These are phyloP conservation scores for Grallaria varia DNA, from an alignment of 2,113 vertebrate species.

Conservation along the genomic window DNA sequence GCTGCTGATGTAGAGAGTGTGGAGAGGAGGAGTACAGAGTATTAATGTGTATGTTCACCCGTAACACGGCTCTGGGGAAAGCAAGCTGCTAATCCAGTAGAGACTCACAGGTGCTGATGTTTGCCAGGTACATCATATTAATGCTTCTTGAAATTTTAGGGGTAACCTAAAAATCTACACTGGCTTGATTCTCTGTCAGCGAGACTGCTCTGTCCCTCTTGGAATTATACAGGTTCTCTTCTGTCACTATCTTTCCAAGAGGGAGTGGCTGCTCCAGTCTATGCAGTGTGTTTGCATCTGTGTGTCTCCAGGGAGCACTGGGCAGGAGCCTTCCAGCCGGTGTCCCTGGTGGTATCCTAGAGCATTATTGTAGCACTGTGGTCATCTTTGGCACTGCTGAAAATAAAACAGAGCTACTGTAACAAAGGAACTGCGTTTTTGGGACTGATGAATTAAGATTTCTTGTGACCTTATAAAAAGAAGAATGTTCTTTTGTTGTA, in stretches of 20 bases:
- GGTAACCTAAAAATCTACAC: background rate
- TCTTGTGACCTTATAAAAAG: background rate
- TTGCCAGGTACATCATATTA: background rate
- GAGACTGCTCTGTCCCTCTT: background rate
- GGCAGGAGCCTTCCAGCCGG: background rate
- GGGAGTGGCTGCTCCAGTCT: background rate
- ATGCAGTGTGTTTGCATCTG: background rate
- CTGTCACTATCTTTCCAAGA: background rate
- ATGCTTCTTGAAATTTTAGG: background rate
- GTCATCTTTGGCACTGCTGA: background rate
- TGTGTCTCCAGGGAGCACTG: background rate
- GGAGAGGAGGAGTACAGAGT: background rate
- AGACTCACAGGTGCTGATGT: background rate
- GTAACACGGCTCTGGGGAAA: background rate
- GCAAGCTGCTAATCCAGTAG: background rate
- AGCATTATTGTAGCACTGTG: background rate
- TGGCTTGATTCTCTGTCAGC: background rate
- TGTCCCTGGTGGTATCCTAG: rapidly evolving
- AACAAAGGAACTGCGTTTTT: background rate
- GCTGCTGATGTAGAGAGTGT: background rate
- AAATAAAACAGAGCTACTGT: background rate
- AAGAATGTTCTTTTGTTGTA: background rate
- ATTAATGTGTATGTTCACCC: background rate
- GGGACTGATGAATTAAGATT: rapidly evolving
- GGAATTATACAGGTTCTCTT: background rate